phyloP scores from a whole-genome alignment of 2,797 vertebrate genomes.

The Miichthys miiuy region DNA sequence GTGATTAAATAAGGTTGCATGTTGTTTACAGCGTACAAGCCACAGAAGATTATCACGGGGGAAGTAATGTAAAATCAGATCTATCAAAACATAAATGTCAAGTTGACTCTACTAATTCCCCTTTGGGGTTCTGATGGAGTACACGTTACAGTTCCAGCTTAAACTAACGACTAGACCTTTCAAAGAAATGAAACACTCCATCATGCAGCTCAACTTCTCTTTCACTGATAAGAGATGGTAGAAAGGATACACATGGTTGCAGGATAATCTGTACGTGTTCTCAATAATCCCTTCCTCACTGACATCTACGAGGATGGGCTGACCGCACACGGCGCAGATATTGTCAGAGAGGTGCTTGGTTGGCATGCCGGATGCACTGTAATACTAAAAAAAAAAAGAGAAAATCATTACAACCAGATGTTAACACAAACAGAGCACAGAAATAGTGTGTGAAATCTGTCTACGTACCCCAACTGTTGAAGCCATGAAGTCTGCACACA shows the following conservation, averaged over 20 bases:
- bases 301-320: conserved; percentile 97
- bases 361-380: conserved; percentile 97
- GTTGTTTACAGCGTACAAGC: not conserved
- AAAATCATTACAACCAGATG: not conserved
- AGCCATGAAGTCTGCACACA: conserved; percentile 99
- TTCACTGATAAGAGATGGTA: not conserved
- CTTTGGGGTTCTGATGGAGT: conserved; percentile 24
- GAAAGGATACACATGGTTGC: conserved; percentile 98
- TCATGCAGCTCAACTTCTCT: conserved; percentile 31
- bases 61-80: conserved; percentile 49
- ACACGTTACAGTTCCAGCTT: not conserved
- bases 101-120: conserved; percentile 45
- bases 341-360: conserved; percentile 98
- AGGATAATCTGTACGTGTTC: conserved; percentile 97
- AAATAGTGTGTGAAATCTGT: conserved; percentile 1
- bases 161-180: not conserved
- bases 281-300: conserved; percentile 98
- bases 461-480: conserved; percentile 95
- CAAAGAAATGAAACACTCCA: not conserved
- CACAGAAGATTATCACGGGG: conserved; percentile 21
- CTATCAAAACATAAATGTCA: conserved; percentile 50
- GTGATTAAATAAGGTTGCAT: not conserved
- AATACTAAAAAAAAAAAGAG: conserved; percentile 86
- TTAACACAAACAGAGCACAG: not conserved
- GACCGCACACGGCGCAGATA: conserved; percentile 97